Evolutionary conservation across 2,888 invertebrate genomes (phyloP), one percentile per base, ranked within the genome.

Genomic region (Litoditis marina): DNA sequence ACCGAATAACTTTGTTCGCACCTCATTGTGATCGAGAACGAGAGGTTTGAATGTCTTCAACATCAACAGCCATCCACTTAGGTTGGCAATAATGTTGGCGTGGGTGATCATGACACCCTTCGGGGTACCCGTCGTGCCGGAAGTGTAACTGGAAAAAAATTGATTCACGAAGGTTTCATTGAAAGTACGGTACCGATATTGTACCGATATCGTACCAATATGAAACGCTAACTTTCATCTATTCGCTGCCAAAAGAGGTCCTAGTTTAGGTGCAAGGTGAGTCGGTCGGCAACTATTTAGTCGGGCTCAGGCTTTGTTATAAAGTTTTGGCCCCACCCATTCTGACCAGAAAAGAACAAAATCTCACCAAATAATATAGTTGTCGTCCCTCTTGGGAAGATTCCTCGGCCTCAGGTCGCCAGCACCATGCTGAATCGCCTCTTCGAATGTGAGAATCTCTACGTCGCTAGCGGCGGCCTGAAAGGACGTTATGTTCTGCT

Each of bases 41-140:
- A 64, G 64, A 16, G 75, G 74, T 27, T 68, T 34, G 63, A 79
- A 82, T 0, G 61, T 61, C 25, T 52, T 60, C 31, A 79, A 7
- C 19, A 75, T 62, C 42, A 66, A 64, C 57, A 72, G 50, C 50
- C 78, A 72, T 13, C 69, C 80, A 30, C 74, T 61, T 42, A 80
- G 55, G 59, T 81, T 82, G 28, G 77, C 72, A 19, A 96, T 89
- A 30, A 94, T 90, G 84, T 94, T 95, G 83, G 90, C 90, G 84
- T 98, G 96, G 1, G 92, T 92, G 79, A 98, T 85, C 91, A 95
- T 92, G 36, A 92, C 94, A 54, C 96, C 96, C 85, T 98, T 94
- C 2, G 95, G 95, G 2, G 91, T 90, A 4, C 95, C 96, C 11
- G 94, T 94, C 5, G 94, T 94, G 32, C 83, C 83, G 50, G 76